Evolutionary conservation across 64 coral and sea anemone genomes (phyloP).

Genomic region (Dendronephthya gigantea): DNA sequence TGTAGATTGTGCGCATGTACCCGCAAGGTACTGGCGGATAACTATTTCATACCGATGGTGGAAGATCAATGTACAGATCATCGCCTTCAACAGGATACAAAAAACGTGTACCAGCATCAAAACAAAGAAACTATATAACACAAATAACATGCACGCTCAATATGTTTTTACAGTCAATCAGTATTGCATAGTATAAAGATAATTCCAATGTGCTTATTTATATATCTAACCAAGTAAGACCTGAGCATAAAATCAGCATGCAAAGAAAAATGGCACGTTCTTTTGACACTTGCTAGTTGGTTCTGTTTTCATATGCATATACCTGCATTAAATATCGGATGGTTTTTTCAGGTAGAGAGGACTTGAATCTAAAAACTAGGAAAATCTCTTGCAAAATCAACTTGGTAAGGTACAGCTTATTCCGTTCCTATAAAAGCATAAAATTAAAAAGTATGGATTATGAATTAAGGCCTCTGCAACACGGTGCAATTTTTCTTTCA

Average conservation of each 20-base stretch:
- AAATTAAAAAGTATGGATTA: neutral
- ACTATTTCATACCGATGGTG: conserved; percentile 24
- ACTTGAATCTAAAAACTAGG: conserved; percentile 64
- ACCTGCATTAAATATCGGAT: conserved; percentile 75
- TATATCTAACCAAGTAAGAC: too few relatives aligned
- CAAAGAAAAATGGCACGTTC: too few relatives aligned
- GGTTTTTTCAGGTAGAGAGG: conserved; percentile 66
- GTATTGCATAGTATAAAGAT: too few relatives aligned
- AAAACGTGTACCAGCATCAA: conserved; percentile 84
- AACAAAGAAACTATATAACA: conserved; percentile 56
- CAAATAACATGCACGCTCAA: too few relatives aligned
- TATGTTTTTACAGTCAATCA: too few relatives aligned
- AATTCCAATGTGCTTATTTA: too few relatives aligned
- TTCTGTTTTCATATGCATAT: neutral
- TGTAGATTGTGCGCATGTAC: too few relatives aligned
- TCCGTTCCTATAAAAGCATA: conserved; percentile 42
- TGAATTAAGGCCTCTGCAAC: neutral
- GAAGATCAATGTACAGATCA: conserved; percentile 34
- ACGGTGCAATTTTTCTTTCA: too few relatives aligned
- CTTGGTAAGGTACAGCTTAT: conserved; percentile 85
- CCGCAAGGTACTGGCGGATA: too few relatives aligned
- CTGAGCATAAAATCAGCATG: too few relatives aligned
- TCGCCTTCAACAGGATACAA: conserved; percentile 63
- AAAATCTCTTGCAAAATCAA: conserved; percentile 69
- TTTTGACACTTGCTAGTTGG: too few relatives aligned